These are phyloP conservation scores for Petrosia ficiformis DNA, from an alignment of 37 sponge, comb jelly and placozoan species.

Conservation along the genomic window DNA sequence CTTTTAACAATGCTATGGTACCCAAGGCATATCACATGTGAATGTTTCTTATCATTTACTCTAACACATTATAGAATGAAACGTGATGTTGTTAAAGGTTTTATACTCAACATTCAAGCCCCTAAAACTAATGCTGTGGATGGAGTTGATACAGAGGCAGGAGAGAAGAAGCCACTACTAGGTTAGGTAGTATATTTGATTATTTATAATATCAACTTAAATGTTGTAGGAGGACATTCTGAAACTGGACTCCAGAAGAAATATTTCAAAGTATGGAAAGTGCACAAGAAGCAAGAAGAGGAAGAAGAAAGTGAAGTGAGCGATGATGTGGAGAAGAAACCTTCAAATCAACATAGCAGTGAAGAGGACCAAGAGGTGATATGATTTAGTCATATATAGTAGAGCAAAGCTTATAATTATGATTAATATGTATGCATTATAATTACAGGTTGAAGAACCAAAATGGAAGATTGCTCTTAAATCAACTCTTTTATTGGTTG, in stretches of 20 bases:
- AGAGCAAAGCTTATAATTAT: neutral
- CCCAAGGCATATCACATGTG: too few species aligned
- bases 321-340: neutral
- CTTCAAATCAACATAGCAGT: too few species aligned
- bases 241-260: conserved; percentile 57
- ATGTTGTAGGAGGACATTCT: neutral
- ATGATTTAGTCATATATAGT: too few species aligned
- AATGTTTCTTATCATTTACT: too few species aligned
- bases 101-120: too few species aligned
- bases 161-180: conserved; percentile 29
- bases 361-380: neutral
- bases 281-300: conserved; percentile 10
- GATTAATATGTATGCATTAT: neutral
- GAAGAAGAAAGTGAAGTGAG: conserved; percentile 6
- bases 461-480: conserved; percentile 75
- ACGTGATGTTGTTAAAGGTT: too few species aligned
- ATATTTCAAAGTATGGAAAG: conserved; percentile 72
- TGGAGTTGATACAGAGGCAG: conserved; percentile 10
- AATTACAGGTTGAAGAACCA: conserved; percentile 41
- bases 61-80: too few species aligned
- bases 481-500: conserved; percentile 30
- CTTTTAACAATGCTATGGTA: too few species aligned
- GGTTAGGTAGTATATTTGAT: neutral
- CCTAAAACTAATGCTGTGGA: too few species aligned
- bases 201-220: neutral